phyloP scores from a whole-genome alignment of 2,888 invertebrate species.

The Eilema sororculum region DNA sequence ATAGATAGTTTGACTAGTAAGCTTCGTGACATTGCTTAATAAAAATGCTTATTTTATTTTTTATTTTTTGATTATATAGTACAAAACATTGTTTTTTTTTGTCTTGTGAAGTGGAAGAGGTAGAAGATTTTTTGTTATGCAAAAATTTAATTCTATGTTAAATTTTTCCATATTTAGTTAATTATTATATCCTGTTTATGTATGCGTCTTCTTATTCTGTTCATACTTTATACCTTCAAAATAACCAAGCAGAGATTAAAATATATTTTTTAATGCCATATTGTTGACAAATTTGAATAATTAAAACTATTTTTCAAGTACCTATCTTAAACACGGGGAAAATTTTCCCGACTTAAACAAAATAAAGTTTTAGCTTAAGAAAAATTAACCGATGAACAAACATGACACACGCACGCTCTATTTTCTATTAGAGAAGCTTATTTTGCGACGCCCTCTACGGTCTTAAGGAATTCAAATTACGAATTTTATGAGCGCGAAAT shows the following conservation, averaged over 20 bases:
- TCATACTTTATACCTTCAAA: too few species aligned
- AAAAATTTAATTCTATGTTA: too few species aligned
- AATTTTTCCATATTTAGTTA: too few species aligned
- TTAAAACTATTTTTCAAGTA: too few species aligned
- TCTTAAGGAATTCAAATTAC: conserved; percentile 85
- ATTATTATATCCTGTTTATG: too few species aligned
- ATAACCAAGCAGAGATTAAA: too few species aligned
- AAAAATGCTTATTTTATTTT: background rate
- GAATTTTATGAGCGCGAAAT: conserved; percentile 82
- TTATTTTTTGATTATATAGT: background rate
- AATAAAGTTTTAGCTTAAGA: background rate
- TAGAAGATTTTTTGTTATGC: too few species aligned
- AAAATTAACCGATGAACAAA: conserved; percentile 5
- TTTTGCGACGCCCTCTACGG: conserved; percentile 52
- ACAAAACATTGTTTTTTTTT: background rate
- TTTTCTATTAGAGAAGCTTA: conserved; percentile 26
- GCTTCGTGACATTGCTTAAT: background rate
- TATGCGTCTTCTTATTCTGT: too few species aligned
- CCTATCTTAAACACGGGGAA: too few species aligned
- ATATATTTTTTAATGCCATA: too few species aligned
- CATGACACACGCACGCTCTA: conserved; percentile 13
- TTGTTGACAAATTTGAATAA: too few species aligned
- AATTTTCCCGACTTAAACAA: background rate
- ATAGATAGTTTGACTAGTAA: conserved; percentile 21
- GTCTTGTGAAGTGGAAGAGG: too few species aligned